Percentiles rank a stretch among this genome's conserved stretches.
Evolutionary conservation across 2,113 vertebrate species (phyloP).

Genomic region (Hyaena hyaena): DNA sequence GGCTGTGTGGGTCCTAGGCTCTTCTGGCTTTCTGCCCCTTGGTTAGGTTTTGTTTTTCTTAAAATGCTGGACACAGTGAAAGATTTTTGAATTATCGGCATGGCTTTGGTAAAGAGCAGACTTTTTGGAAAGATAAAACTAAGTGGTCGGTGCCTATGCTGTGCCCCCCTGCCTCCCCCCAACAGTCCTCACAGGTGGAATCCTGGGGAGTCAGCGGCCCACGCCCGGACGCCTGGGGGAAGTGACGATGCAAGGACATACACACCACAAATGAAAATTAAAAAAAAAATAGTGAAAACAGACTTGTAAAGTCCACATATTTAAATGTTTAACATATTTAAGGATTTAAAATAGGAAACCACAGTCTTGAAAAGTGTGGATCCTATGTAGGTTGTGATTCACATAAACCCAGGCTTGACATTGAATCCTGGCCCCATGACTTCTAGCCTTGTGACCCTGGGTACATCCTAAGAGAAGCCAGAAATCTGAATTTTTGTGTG

Average conservation of each 20-base stretch:
- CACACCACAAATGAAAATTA: not conserved
- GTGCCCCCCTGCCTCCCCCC: fast-evolving
- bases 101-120: not conserved
- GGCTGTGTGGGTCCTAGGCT: not conserved
- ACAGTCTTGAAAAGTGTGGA: not conserved
- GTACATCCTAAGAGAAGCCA: not conserved
- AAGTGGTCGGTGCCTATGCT: not conserved
- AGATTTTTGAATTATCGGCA: not conserved
- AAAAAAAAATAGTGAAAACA: not conserved
- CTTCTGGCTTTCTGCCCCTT: not conserved
- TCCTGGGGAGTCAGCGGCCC: not conserved
- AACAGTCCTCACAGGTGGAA: not conserved
- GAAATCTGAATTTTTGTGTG: not conserved
- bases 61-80: not conserved
- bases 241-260: not conserved
- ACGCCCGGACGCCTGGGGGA: no score
- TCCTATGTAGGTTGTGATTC: not conserved
- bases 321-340: not conserved
- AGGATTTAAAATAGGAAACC: not conserved
- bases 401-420: not conserved
- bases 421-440: not conserved
- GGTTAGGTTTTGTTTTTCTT: not conserved
- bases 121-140: not conserved
- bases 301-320: not conserved
- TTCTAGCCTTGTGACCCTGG: not conserved